Conservation (phyloP, 1,140 invertebrate genomes). For the Drosophila melanica region DNA sequence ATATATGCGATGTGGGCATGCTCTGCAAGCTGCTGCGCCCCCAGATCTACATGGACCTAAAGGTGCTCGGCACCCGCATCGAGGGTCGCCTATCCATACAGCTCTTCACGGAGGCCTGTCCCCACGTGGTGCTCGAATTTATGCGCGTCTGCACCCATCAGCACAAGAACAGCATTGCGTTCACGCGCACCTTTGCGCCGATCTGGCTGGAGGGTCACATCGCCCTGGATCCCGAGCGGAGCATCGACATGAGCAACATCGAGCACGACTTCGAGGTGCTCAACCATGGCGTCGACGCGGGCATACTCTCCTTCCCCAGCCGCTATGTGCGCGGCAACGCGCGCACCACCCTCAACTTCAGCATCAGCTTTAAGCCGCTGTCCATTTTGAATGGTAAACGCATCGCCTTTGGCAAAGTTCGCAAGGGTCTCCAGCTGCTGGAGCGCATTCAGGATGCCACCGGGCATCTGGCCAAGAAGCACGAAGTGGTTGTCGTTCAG, state of each 20-base stretch:
- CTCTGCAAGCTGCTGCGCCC: constrained; percentile 71
- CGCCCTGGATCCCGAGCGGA: constrained; percentile 23
- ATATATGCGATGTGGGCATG: constrained; percentile 52
- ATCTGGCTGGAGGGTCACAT: constrained; percentile 71
- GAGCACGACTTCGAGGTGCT: constrained; percentile 74
- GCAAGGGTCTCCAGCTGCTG: constrained; percentile 62
- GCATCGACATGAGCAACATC: constrained; percentile 46
- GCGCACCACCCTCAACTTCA: constrained; percentile 53
- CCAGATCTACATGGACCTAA: constrained; percentile 64
- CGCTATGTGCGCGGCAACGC: constrained; percentile 59
- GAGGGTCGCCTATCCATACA: constrained; percentile 62
- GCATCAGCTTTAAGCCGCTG: constrained; percentile 72
- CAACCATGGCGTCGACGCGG: constrained; percentile 72
- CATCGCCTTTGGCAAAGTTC: constrained; percentile 68
- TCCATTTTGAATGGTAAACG: constrained; percentile 67
- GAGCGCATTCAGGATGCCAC: constrained; percentile 56
- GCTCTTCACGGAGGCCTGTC: constrained; percentile 75
- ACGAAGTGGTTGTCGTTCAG: constrained; percentile 42
- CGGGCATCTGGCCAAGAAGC: constrained; percentile 42
- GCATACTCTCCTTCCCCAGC: constrained; percentile 71
- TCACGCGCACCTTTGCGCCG: constrained; percentile 57
- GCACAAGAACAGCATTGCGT: constrained; percentile 22
- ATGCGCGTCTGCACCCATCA: constrained; percentile 61
- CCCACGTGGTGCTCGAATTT: constrained; percentile 67
- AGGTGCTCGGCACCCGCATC: constrained; percentile 45